A percentile compares a stretch with the other conserved stretches of the same genome.
phyloP scores from a whole-genome alignment of 2,888 invertebrate genomes.

The Globia sparganii region DNA sequence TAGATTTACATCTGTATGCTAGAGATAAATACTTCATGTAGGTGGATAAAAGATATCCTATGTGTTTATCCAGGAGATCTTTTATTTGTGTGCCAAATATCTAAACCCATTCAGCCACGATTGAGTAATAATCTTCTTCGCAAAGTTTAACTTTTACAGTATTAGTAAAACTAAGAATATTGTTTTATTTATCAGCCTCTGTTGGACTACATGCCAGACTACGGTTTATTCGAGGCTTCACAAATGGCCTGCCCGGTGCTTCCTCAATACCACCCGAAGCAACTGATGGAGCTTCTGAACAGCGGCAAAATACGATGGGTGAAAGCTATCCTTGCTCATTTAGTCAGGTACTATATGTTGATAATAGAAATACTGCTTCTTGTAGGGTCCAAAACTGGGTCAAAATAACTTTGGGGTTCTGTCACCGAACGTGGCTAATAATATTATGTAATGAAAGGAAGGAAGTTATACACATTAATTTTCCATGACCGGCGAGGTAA shows the following conservation, averaged over 20 bases:
- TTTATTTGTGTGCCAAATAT: background rate
- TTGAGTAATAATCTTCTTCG: background rate
- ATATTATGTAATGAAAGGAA: background rate
- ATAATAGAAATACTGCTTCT: background rate
- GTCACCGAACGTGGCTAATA: background rate
- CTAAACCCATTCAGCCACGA: background rate
- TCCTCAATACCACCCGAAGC: conserved; percentile 99
- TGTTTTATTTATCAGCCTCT: conserved; percentile 78
- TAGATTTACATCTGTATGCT: background rate
- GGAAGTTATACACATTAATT: background rate
- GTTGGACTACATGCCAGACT: conserved; percentile 97
- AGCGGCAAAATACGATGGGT: conserved; percentile 99
- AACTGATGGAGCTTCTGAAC: conserved; percentile 99
- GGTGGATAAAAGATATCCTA: background rate
- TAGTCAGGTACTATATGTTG: conserved; percentile 92
- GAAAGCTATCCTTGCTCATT: conserved; percentile 98
- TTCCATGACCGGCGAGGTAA: background rate
- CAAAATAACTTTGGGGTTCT: background rate
- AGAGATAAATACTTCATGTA: background rate
- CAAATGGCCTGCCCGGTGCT: conserved; percentile 99
- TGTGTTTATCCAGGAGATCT: background rate
- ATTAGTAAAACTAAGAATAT: background rate
- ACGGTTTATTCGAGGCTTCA: conserved; percentile 98
- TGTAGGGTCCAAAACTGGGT: background rate
- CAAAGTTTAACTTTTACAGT: background rate